Conservation (phyloP, 2,797 vertebrate genomes). For the Pithecia hirsuta region DNA sequence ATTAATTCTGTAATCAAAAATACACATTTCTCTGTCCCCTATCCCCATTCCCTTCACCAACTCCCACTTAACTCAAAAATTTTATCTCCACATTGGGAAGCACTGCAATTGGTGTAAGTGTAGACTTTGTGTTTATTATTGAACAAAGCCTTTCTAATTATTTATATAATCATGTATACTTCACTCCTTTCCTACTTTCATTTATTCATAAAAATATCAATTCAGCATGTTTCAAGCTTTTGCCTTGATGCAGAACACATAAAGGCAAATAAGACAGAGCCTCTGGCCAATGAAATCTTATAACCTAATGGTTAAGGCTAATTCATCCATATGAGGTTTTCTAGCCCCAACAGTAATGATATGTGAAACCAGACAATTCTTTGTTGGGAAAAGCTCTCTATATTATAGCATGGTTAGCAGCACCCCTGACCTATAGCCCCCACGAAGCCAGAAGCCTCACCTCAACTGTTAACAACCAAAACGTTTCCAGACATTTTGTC, state of each 20-base stretch:
- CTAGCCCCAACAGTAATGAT: neutral
- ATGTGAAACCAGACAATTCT: neutral
- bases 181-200: neutral
- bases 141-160: neutral
- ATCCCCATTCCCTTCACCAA: neutral
- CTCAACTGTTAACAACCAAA: neutral
- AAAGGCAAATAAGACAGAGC: neutral
- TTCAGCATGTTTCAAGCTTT: neutral
- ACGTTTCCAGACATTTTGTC: slow-evolving; percentile 7
- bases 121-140: neutral
- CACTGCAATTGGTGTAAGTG: neutral
- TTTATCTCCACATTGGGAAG: neutral
- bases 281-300: neutral
- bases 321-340: neutral
- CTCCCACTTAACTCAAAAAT: neutral
- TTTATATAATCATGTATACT: neutral
- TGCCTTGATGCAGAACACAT: neutral
- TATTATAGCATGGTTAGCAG: too few relatives aligned
- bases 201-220: neutral
- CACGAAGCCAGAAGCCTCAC: neutral
- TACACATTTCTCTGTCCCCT: neutral
- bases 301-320: neutral
- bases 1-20: too few relatives aligned
- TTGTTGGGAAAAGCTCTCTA: neutral
- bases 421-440: neutral